Conservation (phyloP, 1,140 invertebrate genomes). For the Caenorhabditis tropicalis region DNA sequence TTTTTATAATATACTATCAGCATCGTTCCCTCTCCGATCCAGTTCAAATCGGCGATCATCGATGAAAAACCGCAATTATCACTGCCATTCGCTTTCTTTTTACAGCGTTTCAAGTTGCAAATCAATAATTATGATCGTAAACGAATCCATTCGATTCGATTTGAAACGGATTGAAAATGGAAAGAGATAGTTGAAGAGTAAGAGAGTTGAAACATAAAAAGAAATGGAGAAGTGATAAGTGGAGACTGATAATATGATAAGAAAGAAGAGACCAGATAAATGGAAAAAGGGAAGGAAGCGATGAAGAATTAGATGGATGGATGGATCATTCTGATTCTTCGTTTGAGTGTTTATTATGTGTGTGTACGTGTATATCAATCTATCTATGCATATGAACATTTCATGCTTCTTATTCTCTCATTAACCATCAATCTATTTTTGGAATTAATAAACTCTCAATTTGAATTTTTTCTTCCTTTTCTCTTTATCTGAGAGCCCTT, state of each 20-base stretch:
- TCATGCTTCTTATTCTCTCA: background rate
- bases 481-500: too few relatives aligned
- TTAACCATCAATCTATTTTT: too few relatives aligned
- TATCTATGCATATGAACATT: background rate
- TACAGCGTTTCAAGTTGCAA: background rate
- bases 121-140: constrained; percentile 42
- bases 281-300: background rate
- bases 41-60: background rate
- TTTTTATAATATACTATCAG: background rate
- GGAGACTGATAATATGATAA: constrained; percentile 36
- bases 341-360: constrained; percentile 41
- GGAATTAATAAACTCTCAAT: too few relatives aligned
- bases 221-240: background rate
- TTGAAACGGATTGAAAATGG: background rate
- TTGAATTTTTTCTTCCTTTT: too few relatives aligned
- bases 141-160: background rate
- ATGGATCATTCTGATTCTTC: background rate
- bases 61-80: background rate
- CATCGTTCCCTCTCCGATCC: background rate
- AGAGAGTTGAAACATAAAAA: background rate
- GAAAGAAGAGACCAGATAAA: background rate
- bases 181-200: background rate
- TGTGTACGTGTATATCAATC: background rate
- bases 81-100: background rate
- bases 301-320: constrained; percentile 17